Conservation (phyloP, 2,113 vertebrate genomes). For the Pluvianellus socialis region DNA sequence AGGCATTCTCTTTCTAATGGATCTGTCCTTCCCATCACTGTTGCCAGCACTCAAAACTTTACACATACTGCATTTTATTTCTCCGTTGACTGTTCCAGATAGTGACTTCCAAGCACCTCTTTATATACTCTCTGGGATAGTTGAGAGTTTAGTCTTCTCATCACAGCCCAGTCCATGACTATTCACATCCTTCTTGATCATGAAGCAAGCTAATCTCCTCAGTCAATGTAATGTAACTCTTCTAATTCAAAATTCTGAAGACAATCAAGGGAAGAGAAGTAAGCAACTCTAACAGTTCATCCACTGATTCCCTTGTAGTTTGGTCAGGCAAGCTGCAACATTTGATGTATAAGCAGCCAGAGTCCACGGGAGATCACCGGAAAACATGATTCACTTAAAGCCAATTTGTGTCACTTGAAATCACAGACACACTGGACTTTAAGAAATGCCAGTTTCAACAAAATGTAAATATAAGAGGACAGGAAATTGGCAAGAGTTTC, state of each 20-base stretch:
- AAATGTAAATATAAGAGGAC: background rate
- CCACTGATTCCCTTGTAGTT: background rate
- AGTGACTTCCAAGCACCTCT: background rate
- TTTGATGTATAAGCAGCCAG: background rate
- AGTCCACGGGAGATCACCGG: background rate
- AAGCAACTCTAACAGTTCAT: background rate
- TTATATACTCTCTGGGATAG: background rate
- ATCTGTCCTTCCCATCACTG: background rate
- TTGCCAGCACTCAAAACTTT: background rate
- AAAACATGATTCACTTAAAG: background rate
- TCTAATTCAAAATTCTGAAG: background rate
- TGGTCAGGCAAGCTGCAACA: background rate
- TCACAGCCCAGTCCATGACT: background rate
- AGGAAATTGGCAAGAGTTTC: background rate
- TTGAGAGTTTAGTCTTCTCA: constrained; percentile 17
- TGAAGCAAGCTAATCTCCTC: background rate
- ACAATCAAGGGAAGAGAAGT: background rate
- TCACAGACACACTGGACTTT: background rate
- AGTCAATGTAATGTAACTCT: background rate
- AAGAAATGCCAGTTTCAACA: background rate
- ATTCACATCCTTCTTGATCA: constrained; percentile 2
- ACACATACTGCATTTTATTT: background rate
- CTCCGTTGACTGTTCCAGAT: background rate
- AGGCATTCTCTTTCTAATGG: background rate
- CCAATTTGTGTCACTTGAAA: background rate